Conservation (phyloP, 2,113 vertebrate genomes). For the Pongo abelii region DNA sequence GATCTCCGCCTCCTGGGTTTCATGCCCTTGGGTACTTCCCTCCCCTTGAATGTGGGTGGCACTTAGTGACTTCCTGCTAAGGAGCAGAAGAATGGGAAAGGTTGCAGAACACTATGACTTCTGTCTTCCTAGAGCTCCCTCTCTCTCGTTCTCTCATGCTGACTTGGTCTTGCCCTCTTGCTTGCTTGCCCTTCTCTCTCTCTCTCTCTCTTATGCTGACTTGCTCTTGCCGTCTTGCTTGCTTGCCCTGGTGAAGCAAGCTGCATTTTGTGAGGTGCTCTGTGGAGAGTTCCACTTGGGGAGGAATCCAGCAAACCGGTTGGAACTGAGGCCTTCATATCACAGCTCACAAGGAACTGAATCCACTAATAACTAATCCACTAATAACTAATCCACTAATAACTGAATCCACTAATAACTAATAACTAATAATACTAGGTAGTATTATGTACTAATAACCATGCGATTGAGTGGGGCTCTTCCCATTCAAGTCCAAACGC, state of each 20-base stretch:
- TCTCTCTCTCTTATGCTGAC: neutral
- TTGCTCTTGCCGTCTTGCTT: neutral
- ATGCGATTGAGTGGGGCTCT: accelerated
- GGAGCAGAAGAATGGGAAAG: too few relatives aligned
- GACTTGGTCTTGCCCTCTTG: neutral
- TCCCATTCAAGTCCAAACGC: neutral
- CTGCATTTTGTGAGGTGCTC: too few relatives aligned
- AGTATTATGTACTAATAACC: too few relatives aligned
- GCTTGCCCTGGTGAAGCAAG: neutral
- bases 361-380: too few relatives aligned
- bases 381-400: too few relatives aligned
- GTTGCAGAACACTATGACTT: neutral
- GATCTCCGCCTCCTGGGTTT: neutral
- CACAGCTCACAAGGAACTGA: too few relatives aligned
- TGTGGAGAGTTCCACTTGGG: neutral
- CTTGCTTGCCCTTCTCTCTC: neutral
- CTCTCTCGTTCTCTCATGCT: neutral
- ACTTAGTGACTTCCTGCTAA: neutral
- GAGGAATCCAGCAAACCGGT: too few relatives aligned
- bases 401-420: too few relatives aligned
- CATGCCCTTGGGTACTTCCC: neutral
- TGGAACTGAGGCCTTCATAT: neutral
- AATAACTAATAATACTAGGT: too few relatives aligned
- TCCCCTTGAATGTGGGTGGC: neutral
- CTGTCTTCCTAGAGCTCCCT: neutral